Evolutionary conservation across 2,888 invertebrate species (phyloP).

Genomic region (Tetanocera ferruginea): DNA sequence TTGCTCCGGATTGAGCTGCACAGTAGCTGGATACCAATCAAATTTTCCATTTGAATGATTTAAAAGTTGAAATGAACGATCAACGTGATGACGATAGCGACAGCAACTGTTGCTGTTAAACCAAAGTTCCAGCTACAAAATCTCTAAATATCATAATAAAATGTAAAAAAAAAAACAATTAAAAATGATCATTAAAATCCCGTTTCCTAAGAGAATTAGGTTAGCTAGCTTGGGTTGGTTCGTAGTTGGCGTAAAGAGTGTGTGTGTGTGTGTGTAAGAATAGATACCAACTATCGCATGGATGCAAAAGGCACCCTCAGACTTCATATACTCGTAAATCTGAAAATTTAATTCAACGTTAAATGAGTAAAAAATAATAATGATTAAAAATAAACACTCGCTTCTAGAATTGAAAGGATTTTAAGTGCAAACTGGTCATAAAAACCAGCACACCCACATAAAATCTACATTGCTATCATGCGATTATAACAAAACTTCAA

Average conservation of each 20-base stretch:
- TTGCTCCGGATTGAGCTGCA: not conserved
- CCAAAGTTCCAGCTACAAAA: not conserved
- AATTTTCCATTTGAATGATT: slow-evolving; percentile 35
- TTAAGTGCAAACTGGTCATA: not conserved
- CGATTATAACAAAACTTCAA: not conserved
- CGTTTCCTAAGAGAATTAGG: slow-evolving; percentile 30
- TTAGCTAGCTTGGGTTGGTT: not conserved
- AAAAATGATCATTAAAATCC: slow-evolving; percentile 36
- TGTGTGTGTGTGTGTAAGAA: not conserved
- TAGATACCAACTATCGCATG: too few relatives aligned
- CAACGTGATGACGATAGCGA: slow-evolving; percentile 21
- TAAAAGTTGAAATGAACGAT: slow-evolving; percentile 19
- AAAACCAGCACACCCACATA: not conserved
- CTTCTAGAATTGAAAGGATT: not conserved
- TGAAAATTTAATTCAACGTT: not conserved
- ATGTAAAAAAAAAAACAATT: not conserved
- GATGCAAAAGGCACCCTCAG: too few relatives aligned
- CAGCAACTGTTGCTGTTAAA: not conserved
- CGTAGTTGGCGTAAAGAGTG: not conserved
- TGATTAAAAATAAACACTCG: too few relatives aligned
- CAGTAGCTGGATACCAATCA: slow-evolving; percentile 35
- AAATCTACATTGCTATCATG: not conserved
- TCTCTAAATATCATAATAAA: not conserved
- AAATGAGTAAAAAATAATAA: not conserved
- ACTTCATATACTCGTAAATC: too few relatives aligned